phyloP scores from a whole-genome alignment of 1,140 invertebrate genomes.

The Ruditapes philippinarum region DNA sequence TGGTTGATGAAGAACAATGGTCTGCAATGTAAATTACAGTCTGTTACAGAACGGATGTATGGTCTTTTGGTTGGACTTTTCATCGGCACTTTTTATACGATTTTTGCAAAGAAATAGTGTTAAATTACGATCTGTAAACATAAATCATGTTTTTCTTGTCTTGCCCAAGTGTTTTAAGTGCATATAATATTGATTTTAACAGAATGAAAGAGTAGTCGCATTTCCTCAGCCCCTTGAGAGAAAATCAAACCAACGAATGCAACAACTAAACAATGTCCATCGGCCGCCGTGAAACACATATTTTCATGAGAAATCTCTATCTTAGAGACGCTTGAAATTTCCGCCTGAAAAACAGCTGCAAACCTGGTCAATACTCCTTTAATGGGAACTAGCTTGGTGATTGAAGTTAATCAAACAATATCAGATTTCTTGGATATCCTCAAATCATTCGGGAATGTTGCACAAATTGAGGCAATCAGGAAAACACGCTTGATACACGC shows the following conservation, averaged over 20 bases:
- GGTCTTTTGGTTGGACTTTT: too few relatives aligned
- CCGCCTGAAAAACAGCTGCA: conserved; percentile 1
- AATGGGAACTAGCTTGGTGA: conserved; percentile 8
- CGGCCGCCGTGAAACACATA: neutral
- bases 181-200: neutral
- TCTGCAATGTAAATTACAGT: too few relatives aligned
- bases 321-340: neutral
- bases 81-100: too few relatives aligned
- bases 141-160: too few relatives aligned
- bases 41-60: too few relatives aligned
- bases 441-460: conserved; percentile 40
- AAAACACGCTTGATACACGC: neutral
- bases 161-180: neutral
- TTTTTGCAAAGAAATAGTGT: too few relatives aligned
- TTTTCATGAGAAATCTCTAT: too few relatives aligned
- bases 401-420: conserved; percentile 36
- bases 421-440: conserved; percentile 31
- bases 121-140: too few relatives aligned
- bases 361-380: conserved; percentile 21
- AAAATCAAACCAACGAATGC: neutral
- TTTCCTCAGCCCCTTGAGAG: too few relatives aligned
- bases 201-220: neutral
- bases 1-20: too few relatives aligned
- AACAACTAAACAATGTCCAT: neutral
- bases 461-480: conserved; percentile 39